Evolutionary conservation across 2,888 invertebrate species (phyloP).

Genomic region (Euplagia quadripunctaria): DNA sequence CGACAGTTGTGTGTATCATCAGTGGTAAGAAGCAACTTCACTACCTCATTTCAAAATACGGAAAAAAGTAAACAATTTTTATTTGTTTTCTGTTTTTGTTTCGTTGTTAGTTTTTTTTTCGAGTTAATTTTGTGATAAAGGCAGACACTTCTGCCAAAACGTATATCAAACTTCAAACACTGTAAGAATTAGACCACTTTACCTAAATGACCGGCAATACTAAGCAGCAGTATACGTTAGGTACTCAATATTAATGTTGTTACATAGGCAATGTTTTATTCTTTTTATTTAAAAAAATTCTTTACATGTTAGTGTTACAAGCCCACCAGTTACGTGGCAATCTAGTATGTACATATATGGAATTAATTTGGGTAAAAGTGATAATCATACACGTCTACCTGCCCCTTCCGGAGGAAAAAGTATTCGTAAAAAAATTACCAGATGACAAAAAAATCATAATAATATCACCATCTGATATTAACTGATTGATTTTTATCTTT

Average conservation of each 20-base stretch:
- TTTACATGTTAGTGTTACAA: too few relatives aligned
- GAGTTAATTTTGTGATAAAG: not conserved
- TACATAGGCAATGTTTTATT: too few relatives aligned
- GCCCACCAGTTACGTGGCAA: too few relatives aligned
- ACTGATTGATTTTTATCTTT: not conserved
- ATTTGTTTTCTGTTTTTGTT: not conserved
- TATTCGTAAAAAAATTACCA: not conserved
- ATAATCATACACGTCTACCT: not conserved
- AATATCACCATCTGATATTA: not conserved
- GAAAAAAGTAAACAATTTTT: not conserved
- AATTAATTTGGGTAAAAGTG: too few relatives aligned
- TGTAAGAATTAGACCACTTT: too few relatives aligned
- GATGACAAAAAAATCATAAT: not conserved
- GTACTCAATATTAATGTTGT: too few relatives aligned
- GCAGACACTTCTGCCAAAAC: not conserved
- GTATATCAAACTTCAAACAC: not conserved
- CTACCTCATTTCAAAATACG: slow-evolving; percentile 17
- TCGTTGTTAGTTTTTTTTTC: too few relatives aligned
- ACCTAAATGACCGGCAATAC: too few relatives aligned
- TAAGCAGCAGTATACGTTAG: too few relatives aligned
- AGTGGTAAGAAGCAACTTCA: slow-evolving; percentile 25
- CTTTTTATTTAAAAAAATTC: too few relatives aligned
- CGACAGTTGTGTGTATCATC: slow-evolving; percentile 39
- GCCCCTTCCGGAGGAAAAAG: not conserved
- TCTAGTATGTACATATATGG: too few relatives aligned